These are phyloP conservation scores for Orthosia gothica DNA, from an alignment of 2,888 invertebrate species.

Conservation along the genomic window DNA sequence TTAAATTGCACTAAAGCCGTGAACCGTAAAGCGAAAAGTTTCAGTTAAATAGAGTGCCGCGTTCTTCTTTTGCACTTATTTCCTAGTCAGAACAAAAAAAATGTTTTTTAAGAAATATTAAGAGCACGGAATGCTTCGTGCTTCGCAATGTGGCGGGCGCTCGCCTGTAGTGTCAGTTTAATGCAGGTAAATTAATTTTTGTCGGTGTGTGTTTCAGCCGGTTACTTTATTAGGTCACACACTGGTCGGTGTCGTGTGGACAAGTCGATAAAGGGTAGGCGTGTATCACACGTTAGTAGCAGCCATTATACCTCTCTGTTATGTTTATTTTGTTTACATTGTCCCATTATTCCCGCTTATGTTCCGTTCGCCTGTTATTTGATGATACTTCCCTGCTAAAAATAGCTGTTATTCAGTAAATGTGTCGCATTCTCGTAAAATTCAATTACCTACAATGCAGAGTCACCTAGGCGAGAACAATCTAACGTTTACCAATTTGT, in stretches of 20 bases:
- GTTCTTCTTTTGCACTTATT: constrained; percentile 69
- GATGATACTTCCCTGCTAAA: constrained; percentile 66
- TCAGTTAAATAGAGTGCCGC: constrained; percentile 72
- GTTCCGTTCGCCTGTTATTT: constrained; percentile 72
- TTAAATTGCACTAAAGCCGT: constrained; percentile 80
- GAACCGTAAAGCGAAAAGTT: constrained; percentile 82
- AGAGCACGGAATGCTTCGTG: constrained; percentile 21
- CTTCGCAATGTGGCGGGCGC: constrained; percentile 15
- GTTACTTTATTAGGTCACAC: constrained; percentile 82
- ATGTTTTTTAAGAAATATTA: constrained; percentile 40
- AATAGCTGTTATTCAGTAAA: constrained; percentile 74
- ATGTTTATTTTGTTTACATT: constrained; percentile 80
- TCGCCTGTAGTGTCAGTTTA: constrained; percentile 25
- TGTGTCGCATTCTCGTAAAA: constrained; percentile 68
- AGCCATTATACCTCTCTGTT: constrained; percentile 75
- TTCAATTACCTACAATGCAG: constrained; percentile 46
- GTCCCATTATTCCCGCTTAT: constrained; percentile 77
- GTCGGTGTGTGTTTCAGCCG: constrained; percentile 68
- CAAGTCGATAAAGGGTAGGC: constrained; percentile 81
- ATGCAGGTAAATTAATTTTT: constrained; percentile 47
- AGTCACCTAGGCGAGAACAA: constrained; percentile 26
- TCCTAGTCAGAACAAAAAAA: constrained; percentile 54
- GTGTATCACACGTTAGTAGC: constrained; percentile 75
- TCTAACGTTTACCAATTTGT: constrained; percentile 42
- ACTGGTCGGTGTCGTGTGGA: constrained; percentile 74